Evolutionary conservation across 2,797 vertebrate species (phyloP), one percentile per base, ranked within the genome.

Genomic region (Cryptoblepharus egeriae): DNA sequence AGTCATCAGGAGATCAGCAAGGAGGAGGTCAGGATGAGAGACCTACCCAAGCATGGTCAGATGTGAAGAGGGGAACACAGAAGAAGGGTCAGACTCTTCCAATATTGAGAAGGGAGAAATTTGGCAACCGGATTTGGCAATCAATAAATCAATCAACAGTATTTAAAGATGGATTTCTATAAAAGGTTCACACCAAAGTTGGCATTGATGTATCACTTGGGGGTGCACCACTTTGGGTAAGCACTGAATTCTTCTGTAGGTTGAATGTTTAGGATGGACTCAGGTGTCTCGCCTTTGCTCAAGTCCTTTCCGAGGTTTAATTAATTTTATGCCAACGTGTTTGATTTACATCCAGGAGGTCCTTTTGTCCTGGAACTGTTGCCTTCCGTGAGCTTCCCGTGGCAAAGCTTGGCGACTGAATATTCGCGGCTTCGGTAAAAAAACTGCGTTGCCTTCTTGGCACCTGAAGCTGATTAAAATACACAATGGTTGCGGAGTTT

Each of bases 231-330:
- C 5, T 37, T 45, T 24, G 20, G 3, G 13, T 49, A 67, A 58
- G 20, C 18, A 83, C 57, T 60, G 79, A 84, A 81, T 67, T 80
- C 69, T 89, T 88, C 80, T 83, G 11, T 18, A 24, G 1, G n/a
- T 10, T 39, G 26, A 45, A 15, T 45, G 39, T 24, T 35, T 28
- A 26, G 24, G 37, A 61, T 49, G 15, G 55, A 1, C 32, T 55
- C 15, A 55, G 24, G 15, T 30, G 32, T 1, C 7, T 28, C 9
- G 26, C 26, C 52, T 74, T 37, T 37, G 72, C 13, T 28, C 35
- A 28, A 8, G 32, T 35, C 57, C 32, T 52, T 24, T 45, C 28
- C 22, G 16, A 65, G 30, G 16, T 39, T 81, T 81, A 65, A 81
- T 75, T 32, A 52, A 69, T 69, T 70, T 45, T 57, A 5, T 61